Conservation (phyloP, 1,140 invertebrate species). For the Vanessa tameamea region DNA sequence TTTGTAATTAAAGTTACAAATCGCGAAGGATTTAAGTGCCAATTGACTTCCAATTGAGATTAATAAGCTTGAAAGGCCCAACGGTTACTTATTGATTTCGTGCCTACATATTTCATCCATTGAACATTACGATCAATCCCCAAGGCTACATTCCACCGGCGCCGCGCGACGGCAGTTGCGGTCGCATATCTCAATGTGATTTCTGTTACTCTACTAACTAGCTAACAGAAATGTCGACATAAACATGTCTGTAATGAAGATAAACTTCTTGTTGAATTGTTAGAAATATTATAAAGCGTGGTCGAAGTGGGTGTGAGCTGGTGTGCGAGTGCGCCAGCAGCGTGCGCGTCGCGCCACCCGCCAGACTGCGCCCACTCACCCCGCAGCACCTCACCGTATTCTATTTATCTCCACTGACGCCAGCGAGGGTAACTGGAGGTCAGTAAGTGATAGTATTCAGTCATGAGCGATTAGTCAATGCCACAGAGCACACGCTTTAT, state of each 20-base stretch:
- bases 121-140: conserved; percentile 54
- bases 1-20: conserved; percentile 43
- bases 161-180: conserved; percentile 39
- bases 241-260: conserved; percentile 62
- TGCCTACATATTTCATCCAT: conserved; percentile 54
- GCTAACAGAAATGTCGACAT: conserved; percentile 56
- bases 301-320: conserved; percentile 37
- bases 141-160: conserved; percentile 58
- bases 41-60: conserved; percentile 72
- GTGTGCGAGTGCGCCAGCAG: conserved; percentile 10
- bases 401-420: conserved; percentile 56
- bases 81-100: conserved; percentile 61
- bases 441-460: conserved; percentile 56
- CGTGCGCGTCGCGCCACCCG: conserved; percentile 29
- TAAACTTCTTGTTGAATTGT: conserved; percentile 61
- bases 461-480: conserved; percentile 54
- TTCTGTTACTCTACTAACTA: conserved; percentile 55
- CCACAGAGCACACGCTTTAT: conserved; percentile 41
- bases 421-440: conserved; percentile 58
- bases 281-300: conserved; percentile 59
- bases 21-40: conserved; percentile 58
- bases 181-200: conserved; percentile 53
- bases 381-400: conserved; percentile 33
- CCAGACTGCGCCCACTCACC: conserved; percentile 51
- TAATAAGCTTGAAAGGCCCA: conserved; percentile 59